phyloP scores from a whole-genome alignment of 1,140 invertebrate genomes.

The Heliconius nattereri region DNA sequence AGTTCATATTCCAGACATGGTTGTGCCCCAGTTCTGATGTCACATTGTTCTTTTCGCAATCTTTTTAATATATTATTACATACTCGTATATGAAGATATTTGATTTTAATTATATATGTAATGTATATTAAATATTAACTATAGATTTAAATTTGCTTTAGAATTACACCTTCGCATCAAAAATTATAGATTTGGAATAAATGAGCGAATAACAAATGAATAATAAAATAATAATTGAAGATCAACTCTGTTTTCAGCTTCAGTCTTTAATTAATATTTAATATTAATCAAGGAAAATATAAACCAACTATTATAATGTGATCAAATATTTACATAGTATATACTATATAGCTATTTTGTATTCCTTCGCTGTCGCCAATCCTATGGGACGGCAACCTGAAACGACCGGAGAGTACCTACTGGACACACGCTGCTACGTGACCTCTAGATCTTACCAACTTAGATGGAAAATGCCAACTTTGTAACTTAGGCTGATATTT shows the following conservation, averaged over 20 bases:
- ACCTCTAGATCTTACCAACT: background rate
- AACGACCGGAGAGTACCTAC: background rate
- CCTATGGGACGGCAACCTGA: conserved; percentile 2
- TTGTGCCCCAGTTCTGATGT: conserved; percentile 5
- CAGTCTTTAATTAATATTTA: too few species aligned
- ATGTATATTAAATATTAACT: too few species aligned
- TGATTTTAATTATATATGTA: too few species aligned
- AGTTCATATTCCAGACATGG: background rate
- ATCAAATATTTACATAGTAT: background rate
- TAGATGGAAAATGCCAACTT: background rate
- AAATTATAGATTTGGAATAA: too few species aligned
- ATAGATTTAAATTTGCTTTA: too few species aligned
- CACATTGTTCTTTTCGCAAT: background rate
- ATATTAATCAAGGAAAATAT: background rate
- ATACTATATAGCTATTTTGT: background rate
- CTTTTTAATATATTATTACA: background rate
- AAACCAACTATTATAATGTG: background rate
- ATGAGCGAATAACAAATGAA: too few species aligned
- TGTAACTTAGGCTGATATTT: background rate
- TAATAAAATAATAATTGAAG: too few species aligned
- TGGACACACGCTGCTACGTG: background rate
- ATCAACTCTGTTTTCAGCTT: too few species aligned
- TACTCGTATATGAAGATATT: background rate
- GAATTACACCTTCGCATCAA: too few species aligned
- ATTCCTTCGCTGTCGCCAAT: conserved; percentile 6